phyloP scores from a whole-genome alignment of 2,113 vertebrate genomes.

The Pica pica region DNA sequence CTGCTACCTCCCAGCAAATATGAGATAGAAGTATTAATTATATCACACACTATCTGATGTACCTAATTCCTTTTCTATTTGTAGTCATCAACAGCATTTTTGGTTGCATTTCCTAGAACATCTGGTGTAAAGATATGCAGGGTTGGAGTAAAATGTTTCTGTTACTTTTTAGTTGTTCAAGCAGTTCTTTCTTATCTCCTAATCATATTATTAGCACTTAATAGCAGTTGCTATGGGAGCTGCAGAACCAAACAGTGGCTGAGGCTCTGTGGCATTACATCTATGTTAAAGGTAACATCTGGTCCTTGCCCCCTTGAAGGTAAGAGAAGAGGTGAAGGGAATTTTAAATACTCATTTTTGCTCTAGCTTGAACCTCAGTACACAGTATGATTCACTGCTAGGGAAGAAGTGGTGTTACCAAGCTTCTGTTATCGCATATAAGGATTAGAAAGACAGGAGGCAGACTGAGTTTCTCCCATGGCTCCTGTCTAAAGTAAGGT shows the following conservation, averaged over 20 bases:
- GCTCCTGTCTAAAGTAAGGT: background rate
- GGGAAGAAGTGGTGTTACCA: background rate
- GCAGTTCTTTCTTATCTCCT: background rate
- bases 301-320: conserved; percentile 30
- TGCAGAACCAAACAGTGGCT: conserved; percentile 14
- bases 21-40: background rate
- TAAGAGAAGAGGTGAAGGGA: conserved; percentile 19
- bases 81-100: background rate
- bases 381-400: background rate
- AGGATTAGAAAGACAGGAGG: background rate
- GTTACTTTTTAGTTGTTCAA: background rate
- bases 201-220: conserved; percentile 35
- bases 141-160: background rate
- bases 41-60: background rate
- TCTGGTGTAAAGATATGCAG: background rate
- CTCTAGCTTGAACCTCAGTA: background rate
- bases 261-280: background rate
- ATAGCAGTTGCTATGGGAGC: conserved; percentile 27
- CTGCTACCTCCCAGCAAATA: background rate
- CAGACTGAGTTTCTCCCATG: background rate
- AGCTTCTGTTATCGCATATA: background rate
- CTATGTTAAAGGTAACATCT: conserved; percentile 37
- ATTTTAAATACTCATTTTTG: conserved; percentile 22
- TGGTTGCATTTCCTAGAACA: background rate
- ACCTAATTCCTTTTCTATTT: background rate